These are phyloP conservation scores for Carapus acus DNA, from an alignment of 2,797 vertebrate species.

Conservation along the genomic window DNA sequence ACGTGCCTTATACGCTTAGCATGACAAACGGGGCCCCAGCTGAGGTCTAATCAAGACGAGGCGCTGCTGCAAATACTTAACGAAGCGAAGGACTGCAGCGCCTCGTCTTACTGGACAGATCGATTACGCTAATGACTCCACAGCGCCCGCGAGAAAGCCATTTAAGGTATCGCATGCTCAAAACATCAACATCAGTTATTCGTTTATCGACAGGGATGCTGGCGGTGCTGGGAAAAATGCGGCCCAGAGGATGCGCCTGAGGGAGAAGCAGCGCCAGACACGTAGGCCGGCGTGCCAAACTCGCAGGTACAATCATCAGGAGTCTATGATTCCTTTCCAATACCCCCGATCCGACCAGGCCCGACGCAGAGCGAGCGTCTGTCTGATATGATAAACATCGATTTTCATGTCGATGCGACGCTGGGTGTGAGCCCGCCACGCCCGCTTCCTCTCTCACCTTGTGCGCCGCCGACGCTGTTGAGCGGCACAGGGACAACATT, in stretches of 20 bases:
- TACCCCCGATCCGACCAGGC: too few relatives aligned
- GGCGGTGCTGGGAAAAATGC: too few relatives aligned
- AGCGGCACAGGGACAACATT: constrained; percentile 46
- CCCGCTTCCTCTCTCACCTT: constrained; percentile 40
- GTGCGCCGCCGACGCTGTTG: too few relatives aligned
- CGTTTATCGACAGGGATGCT: too few relatives aligned
- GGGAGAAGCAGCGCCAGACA: too few relatives aligned
- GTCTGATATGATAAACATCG: constrained; percentile 65
- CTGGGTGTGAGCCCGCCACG: too few relatives aligned
- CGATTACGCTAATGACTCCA: constrained; percentile 26
- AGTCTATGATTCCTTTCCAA: constrained; percentile 37
- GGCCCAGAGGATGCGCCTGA: too few relatives aligned
- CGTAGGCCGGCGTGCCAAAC: constrained; percentile 12
- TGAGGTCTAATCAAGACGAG: constrained; percentile 37
- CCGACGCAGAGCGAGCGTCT: constrained; percentile 40
- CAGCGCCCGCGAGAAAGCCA: constrained; percentile 13
- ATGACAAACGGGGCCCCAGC: constrained; percentile 21
- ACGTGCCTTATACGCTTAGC: constrained; percentile 9
- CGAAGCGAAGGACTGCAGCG: constrained; percentile 28
- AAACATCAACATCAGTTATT: too few relatives aligned
- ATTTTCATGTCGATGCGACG: constrained; percentile 60
- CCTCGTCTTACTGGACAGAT: constrained; percentile 30
- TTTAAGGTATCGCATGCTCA: not conserved
- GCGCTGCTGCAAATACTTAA: constrained; percentile 28
- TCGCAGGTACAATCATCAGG: constrained; percentile 42